A percentile compares a stretch with the other conserved stretches of the same genome.
Evolutionary conservation across 2,888 invertebrate species (phyloP).

Genomic region (Zaprionus bogoriensis): DNA sequence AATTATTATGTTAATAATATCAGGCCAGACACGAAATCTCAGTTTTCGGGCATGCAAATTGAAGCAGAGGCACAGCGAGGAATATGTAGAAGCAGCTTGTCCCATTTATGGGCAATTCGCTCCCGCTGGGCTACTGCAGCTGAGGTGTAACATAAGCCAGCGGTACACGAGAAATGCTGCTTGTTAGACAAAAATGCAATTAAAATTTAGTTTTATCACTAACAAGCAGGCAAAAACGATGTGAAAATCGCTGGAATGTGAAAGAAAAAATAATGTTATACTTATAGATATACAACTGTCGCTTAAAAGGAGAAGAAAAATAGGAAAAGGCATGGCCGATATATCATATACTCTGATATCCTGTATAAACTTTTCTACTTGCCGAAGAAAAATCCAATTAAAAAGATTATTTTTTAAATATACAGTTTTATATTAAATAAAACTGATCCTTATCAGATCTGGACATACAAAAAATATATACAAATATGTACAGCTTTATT

Average conservation of each 20-base stretch:
- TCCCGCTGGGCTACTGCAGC: slow-evolving; percentile 4
- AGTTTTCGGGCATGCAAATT: slow-evolving; percentile 38
- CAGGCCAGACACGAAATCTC: not conserved
- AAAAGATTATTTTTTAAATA: too few relatives aligned
- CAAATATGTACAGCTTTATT: too few relatives aligned
- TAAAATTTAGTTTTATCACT: not conserved
- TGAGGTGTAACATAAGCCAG: not conserved
- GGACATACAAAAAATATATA: too few relatives aligned
- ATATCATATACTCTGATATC: too few relatives aligned
- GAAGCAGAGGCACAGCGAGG: not conserved
- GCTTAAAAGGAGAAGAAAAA: too few relatives aligned
- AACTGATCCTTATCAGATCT: too few relatives aligned
- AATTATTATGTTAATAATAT: slow-evolving; percentile 45
- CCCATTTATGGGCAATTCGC: slow-evolving; percentile 7
- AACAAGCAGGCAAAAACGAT: not conserved
- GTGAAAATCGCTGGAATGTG: not conserved
- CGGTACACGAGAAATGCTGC: not conserved
- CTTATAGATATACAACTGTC: too few relatives aligned
- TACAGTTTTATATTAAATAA: too few relatives aligned
- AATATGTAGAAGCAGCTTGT: not conserved
- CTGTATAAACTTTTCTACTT: too few relatives aligned
- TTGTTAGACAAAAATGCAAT: not conserved
- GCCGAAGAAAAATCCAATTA: too few relatives aligned
- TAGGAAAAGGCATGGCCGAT: too few relatives aligned
- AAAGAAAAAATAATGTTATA: too few relatives aligned